A percentile compares a stretch with the other conserved stretches of the same genome.
These are phyloP conservation scores for Discoglossus pictus DNA, from an alignment of 2,797 vertebrate genomes.

Conservation along the genomic window DNA sequence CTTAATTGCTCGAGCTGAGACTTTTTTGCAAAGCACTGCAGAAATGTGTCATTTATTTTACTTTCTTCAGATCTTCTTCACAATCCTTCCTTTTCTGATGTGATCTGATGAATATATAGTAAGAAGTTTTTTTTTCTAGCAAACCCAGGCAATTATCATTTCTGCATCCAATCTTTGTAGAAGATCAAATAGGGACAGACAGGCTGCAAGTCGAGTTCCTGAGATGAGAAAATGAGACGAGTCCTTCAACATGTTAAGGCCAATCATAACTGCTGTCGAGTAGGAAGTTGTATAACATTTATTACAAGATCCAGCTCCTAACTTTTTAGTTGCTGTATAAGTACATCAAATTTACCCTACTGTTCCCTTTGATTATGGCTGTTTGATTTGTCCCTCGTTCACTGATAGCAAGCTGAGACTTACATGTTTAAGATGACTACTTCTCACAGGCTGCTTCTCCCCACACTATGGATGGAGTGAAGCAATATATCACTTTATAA, in stretches of 20 bases:
- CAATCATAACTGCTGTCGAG: constrained; percentile 20
- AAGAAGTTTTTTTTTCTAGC: constrained; percentile 12
- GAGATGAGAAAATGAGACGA: constrained; percentile 28
- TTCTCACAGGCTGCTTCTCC: neutral
- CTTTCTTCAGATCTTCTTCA: constrained; percentile 5
- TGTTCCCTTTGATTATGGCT: constrained; percentile 39
- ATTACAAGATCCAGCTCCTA: constrained; percentile 23
- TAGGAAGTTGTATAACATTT: constrained; percentile 29
- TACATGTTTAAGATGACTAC: constrained; percentile 14
- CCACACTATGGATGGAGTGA: too few species aligned
- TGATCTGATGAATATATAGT: constrained; percentile 20
- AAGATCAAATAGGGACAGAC: constrained; percentile 45
- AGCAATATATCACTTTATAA: too few species aligned
- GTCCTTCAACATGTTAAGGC: constrained; percentile 30
- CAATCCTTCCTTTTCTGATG: constrained; percentile 3
- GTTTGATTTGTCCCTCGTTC: constrained; percentile 32
- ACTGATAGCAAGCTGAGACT: neutral
- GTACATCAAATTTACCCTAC: constrained; percentile 29
- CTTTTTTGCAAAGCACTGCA: too few species aligned
- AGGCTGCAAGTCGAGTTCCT: constrained; percentile 31
- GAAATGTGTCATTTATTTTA: neutral
- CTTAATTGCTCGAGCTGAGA: too few species aligned
- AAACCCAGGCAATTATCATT: constrained; percentile 42
- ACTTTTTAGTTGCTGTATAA: constrained; percentile 19
- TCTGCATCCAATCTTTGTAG: constrained; percentile 28